A percentile compares a stretch with the other conserved stretches of the same genome.
Conservation (phyloP, 2,113 vertebrate species). For the Phaethon lepturus region DNA sequence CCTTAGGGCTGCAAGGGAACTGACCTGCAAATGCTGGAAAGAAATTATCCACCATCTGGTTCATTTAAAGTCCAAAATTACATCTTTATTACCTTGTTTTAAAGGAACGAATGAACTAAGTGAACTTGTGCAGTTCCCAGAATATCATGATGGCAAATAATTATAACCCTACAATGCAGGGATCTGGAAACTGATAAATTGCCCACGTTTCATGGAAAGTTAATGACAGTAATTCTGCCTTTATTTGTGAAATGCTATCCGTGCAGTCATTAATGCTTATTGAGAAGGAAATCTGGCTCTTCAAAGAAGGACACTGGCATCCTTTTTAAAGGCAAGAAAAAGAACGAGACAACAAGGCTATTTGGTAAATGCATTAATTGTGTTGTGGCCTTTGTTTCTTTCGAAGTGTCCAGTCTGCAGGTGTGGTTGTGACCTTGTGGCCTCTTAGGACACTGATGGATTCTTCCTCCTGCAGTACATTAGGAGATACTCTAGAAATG, state of each 20-base stretch:
- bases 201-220: constrained; percentile 3
- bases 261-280: constrained; percentile 21
- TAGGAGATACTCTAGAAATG: background rate
- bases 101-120: background rate
- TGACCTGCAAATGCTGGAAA: constrained; percentile 26
- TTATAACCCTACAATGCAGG: constrained; percentile 29
- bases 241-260: constrained; percentile 55
- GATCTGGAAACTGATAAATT: constrained; percentile 33
- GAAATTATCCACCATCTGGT: constrained; percentile 4
- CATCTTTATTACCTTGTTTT: constrained; percentile 44
- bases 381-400: background rate
- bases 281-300: background rate
- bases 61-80: constrained; percentile 31
- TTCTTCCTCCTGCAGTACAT: background rate
- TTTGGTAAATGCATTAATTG: constrained; percentile 5
- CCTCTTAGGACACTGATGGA: background rate
- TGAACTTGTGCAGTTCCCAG: constrained; percentile 39
- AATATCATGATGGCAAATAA: constrained; percentile 57
- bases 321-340: background rate
- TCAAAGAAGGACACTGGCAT: background rate
- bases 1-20: background rate
- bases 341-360: background rate
- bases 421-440: background rate
- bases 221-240: constrained; percentile 63
- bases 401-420: background rate